phyloP scores from a whole-genome alignment of 2,797 vertebrate genomes.

The Denticeps clupeoides region DNA sequence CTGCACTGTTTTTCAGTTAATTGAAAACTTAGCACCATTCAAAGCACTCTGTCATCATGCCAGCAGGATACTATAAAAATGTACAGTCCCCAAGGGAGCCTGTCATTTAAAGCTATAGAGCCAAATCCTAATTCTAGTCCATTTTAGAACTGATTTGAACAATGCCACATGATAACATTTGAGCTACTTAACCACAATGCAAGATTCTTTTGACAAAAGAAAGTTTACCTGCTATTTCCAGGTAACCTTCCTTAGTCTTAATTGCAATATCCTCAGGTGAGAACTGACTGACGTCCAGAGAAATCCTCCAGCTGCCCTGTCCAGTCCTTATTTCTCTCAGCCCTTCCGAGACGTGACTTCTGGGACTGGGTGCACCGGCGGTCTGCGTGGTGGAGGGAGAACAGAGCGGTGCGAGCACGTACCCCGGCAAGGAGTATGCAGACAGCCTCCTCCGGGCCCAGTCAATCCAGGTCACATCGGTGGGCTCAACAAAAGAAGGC shows the following conservation, averaged over 20 bases:
- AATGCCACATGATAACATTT: neutral
- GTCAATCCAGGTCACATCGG: constrained; percentile 52
- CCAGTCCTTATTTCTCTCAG: constrained; percentile 46
- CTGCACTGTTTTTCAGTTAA: neutral
- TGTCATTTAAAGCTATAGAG: no score
- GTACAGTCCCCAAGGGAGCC: no score
- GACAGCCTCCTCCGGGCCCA: constrained; percentile 50
- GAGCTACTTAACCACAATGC: neutral
- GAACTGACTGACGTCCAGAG: constrained; percentile 54
- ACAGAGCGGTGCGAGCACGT: constrained; percentile 27
- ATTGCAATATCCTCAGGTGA: constrained; percentile 52
- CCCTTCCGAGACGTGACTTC: constrained; percentile 28
- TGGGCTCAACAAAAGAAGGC: constrained; percentile 49
- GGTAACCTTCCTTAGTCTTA: constrained; percentile 49
- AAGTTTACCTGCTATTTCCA: constrained; percentile 54
- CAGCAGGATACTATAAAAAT: no score
- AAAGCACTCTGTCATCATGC: no score
- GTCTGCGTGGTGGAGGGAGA: neutral
- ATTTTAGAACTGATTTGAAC: no score
- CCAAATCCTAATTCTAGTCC: no score
- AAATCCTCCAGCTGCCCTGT: constrained; percentile 50
- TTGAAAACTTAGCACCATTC: neutral
- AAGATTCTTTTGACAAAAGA: neutral
- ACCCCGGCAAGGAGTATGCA: constrained; percentile 40
- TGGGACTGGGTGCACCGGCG: constrained; percentile 11